Percentiles rank a stretch among this genome's conserved stretches.
These are phyloP conservation scores for Leptobrachium ailaonicum DNA, from an alignment of 2,113 vertebrate genomes.

Conservation along the genomic window DNA sequence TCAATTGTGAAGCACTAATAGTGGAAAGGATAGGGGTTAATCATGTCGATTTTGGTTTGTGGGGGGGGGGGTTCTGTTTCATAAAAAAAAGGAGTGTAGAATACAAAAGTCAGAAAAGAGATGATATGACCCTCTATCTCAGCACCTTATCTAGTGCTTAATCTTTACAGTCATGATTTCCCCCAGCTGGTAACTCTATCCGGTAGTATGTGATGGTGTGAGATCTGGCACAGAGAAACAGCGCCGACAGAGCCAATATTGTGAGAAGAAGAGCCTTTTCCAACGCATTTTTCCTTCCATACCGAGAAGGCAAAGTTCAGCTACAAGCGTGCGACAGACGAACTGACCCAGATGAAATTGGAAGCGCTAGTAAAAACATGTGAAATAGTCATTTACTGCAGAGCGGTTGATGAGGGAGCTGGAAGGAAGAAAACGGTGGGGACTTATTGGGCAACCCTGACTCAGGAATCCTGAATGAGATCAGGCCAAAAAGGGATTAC, in stretches of 20 bases:
- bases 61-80: too few relatives aligned
- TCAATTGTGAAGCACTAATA: too few relatives aligned
- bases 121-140: slow-evolving; percentile 6
- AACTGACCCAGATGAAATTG: slow-evolving; percentile 1
- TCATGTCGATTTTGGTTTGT: too few relatives aligned
- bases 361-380: background rate
- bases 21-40: too few relatives aligned
- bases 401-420: background rate
- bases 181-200: slow-evolving; percentile 37
- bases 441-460: slow-evolving; percentile 13
- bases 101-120: background rate
- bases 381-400: background rate
- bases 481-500: slow-evolving; percentile 24
- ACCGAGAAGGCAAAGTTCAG: background rate
- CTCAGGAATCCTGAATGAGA: slow-evolving; percentile 10
- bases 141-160: slow-evolving; percentile 27
- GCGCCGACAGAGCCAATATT: slow-evolving; percentile 23
- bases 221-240: slow-evolving; percentile 37
- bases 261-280: slow-evolving; percentile 6
- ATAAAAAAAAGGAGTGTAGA: too few relatives aligned
- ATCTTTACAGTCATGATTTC: slow-evolving; percentile 38
- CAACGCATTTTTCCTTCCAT: background rate
- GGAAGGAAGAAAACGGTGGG: background rate
- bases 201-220: slow-evolving; percentile 38
- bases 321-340: background rate